Evolutionary conservation across 2,797 vertebrate species (phyloP).

Genomic region (Pseudomugil gertrudae): DNA sequence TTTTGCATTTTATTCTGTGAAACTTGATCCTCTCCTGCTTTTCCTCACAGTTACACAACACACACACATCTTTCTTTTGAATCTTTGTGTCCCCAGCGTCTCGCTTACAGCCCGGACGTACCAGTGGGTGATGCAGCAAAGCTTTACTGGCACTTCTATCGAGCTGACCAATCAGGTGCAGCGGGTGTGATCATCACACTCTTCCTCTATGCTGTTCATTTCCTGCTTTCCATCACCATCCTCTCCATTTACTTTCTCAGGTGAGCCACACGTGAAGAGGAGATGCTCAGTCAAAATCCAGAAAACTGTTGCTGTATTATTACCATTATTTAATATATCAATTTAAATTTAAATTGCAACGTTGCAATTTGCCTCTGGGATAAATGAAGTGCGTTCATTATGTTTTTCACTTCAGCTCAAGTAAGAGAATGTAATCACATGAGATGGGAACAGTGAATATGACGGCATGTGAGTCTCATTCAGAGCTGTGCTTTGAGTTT

Average conservation of each 20-base stretch:
- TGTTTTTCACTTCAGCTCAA: neutral
- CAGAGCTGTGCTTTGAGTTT: neutral
- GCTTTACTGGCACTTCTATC: slow-evolving; percentile 91
- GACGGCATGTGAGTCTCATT: neutral
- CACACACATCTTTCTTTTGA: neutral
- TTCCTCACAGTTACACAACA: neutral
- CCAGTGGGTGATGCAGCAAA: slow-evolving; percentile 91
- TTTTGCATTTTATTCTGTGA: neutral
- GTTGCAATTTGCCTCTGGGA: neutral
- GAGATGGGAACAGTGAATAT: neutral
- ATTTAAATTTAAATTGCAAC: too few relatives aligned
- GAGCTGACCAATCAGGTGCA: slow-evolving; percentile 82
- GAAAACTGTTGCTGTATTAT: too few relatives aligned
- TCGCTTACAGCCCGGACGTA: slow-evolving; percentile 80
- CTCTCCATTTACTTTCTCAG: slow-evolving; percentile 90
- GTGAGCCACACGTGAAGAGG: slow-evolving; percentile 70
- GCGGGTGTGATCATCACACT: slow-evolving; percentile 87
- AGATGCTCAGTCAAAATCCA: neutral
- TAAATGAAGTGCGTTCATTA: neutral
- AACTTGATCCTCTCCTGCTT: slow-evolving; percentile 4
- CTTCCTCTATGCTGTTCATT: slow-evolving; percentile 85
- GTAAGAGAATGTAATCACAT: too few relatives aligned
- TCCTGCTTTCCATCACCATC: slow-evolving; percentile 84
- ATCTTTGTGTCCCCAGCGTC: slow-evolving; percentile 73
- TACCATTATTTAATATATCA: too few relatives aligned